phyloP scores from a whole-genome alignment of 2,797 vertebrate genomes.

The Podarcis lilfordi region DNA sequence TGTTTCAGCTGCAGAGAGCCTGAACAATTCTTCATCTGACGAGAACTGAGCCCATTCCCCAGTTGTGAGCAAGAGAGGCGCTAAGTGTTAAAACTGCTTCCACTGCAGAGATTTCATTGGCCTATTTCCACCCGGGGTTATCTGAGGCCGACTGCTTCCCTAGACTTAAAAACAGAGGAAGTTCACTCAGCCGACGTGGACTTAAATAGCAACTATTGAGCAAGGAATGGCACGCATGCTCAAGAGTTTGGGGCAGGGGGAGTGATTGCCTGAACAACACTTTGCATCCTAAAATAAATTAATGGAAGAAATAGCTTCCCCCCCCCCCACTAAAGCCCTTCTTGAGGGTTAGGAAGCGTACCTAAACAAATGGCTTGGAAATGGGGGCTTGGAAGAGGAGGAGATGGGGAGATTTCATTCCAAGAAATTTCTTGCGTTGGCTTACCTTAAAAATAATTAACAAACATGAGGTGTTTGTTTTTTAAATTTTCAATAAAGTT shows the following conservation, averaged over 20 bases:
- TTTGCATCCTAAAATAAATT: too few species aligned
- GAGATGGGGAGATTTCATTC: too few species aligned
- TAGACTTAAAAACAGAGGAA: not conserved
- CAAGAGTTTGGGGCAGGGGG: not conserved
- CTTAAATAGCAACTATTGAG: slow-evolving; percentile 58
- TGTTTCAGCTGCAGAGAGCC: not conserved
- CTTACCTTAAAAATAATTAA: not conserved
- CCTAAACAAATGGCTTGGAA: too few species aligned
- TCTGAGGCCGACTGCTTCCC: not conserved
- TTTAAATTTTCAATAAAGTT: too few species aligned
- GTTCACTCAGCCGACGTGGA: slow-evolving; percentile 32
- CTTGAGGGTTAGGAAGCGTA: too few species aligned
- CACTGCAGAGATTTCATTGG: not conserved
- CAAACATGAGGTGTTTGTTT: not conserved
- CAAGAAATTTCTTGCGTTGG: too few species aligned
- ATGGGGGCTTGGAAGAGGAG: too few species aligned
- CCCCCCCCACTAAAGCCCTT: too few species aligned
- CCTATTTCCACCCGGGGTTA: slow-evolving; percentile 3
- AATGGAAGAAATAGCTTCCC: too few species aligned
- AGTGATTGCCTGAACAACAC: too few species aligned
- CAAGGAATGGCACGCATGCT: slow-evolving; percentile 13
- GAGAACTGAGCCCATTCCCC: not conserved
- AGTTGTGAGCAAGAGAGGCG: not conserved
- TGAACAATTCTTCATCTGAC: not conserved
- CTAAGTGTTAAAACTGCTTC: not conserved